Conservation (phyloP, 2,113 vertebrate species). For the Psammodynastes pulverulentus region DNA sequence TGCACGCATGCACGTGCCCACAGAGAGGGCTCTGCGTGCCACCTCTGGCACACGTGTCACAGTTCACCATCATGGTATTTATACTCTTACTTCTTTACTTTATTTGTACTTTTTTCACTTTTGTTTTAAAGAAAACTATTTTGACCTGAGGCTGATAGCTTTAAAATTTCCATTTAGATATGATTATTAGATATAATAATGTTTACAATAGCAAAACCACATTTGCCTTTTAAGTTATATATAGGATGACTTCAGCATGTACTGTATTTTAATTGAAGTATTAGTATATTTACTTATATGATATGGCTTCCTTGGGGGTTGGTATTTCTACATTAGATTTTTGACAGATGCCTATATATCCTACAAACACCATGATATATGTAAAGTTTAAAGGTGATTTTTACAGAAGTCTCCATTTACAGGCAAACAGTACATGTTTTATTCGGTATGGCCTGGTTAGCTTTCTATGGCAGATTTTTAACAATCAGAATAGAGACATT, state of each 20-base stretch:
- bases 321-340: background rate
- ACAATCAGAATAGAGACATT: background rate
- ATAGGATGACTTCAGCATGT: background rate
- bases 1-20: no score
- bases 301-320: background rate
- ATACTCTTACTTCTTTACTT: background rate
- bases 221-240: background rate
- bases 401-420: background rate
- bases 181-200: background rate
- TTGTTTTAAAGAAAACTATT: background rate
- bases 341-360: background rate
- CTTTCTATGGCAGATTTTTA: background rate
- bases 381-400: background rate
- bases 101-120: background rate
- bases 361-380: background rate
- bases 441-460: background rate
- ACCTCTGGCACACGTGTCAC: no score
- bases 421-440: background rate
- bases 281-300: background rate
- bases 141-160: background rate
- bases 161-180: conserved; percentile 5
- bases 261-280: background rate
- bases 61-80: no score
- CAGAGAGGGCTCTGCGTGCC: no score
- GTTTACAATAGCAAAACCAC: background rate